Conservation (phyloP, 2,888 invertebrate genomes). For the Chalcis sispes region DNA sequence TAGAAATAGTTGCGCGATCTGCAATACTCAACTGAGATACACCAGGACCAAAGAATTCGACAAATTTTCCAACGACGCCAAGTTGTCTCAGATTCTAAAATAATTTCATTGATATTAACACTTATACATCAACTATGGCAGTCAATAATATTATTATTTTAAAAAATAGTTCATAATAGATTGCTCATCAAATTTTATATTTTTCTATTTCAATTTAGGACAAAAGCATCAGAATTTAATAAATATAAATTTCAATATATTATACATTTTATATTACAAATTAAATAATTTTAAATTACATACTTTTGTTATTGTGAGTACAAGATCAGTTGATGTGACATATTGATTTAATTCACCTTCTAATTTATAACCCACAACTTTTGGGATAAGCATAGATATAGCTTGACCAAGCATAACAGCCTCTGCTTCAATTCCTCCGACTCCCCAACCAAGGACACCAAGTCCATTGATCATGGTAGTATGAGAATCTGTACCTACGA, state of each 20-base stretch:
- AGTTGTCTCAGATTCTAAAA: conserved; percentile 81
- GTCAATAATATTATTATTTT: not conserved
- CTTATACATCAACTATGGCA: not conserved
- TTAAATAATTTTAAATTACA: not conserved
- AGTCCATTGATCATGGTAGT: conserved; percentile 99
- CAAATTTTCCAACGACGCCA: conserved; percentile 98
- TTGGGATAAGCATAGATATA: conserved; percentile 96
- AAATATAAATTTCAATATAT: conserved; percentile 1
- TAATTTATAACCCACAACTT: conserved; percentile 96
- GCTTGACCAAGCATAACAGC: conserved; percentile 99
- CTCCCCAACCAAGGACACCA: conserved; percentile 98
- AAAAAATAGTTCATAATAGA: not conserved
- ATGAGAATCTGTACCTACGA: conserved; percentile 98
- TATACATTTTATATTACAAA: not conserved
- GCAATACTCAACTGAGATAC: conserved; percentile 94
- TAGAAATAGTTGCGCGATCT: conserved; percentile 97
- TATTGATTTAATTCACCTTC: conserved; percentile 88
- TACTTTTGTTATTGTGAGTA: conserved; percentile 97
- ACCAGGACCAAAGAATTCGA: conserved; percentile 98
- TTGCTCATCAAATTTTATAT: too few species aligned
- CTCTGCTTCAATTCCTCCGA: conserved; percentile 98
- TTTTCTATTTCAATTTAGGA: not conserved
- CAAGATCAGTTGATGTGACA: conserved; percentile 97
- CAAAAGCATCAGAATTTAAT: not conserved
- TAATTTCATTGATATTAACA: conserved; percentile 8